Base-by-base conservation (phyloP, 2,113 vertebrate genomes). In the Tringa solitaria region DNA sequence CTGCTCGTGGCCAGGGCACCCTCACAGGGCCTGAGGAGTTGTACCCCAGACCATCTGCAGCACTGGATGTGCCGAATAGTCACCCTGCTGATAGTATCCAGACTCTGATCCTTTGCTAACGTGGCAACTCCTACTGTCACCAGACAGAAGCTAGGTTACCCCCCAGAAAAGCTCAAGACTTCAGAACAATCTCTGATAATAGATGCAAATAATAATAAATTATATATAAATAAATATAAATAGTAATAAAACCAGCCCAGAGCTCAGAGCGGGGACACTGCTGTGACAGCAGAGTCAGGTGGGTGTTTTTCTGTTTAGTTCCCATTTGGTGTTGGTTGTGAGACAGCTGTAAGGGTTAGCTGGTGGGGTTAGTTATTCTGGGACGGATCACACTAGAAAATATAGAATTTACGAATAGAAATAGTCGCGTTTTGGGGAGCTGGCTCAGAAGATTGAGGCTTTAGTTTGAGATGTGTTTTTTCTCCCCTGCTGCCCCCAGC, bases 111-210 rank as follows among this genome's bases (percentile, higher is more conserved):
- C 23, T 81, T 54, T 76, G 63, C 59, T 33, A 4, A 3, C 2
- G 19, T 61, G 32, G 33, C 16, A 1, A 0, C 26, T 3, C 16
- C 24, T 28, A 3, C 1, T 57, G 63, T 13, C 54, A 17, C 39
- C 53, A 26, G 33, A 14, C 14, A 28, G 50, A 14, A 53, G n/a
- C 35, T 54, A n/a, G 10, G 6, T 46, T 60, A 30, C 43, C 46
- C 46, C 24, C 30, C 16, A 6, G 24, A 6, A 6, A 17, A 51
- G 37, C 10, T 43, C 46, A n/a, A 41, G 50, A 2, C 26, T 35
- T 37, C n/a, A 39, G 39, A 30, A 10, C 33, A 43, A 6, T 37
- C 20, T 30, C 24, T 37, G 17, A 39, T 39, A 39, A 10, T 39
- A 39, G 10, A 39, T 39, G 37, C 37, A 39, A 39, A 39, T 39